Evolutionary conservation across 2,888 invertebrate species (phyloP).

Genomic region (Bruchidius siliquastri): DNA sequence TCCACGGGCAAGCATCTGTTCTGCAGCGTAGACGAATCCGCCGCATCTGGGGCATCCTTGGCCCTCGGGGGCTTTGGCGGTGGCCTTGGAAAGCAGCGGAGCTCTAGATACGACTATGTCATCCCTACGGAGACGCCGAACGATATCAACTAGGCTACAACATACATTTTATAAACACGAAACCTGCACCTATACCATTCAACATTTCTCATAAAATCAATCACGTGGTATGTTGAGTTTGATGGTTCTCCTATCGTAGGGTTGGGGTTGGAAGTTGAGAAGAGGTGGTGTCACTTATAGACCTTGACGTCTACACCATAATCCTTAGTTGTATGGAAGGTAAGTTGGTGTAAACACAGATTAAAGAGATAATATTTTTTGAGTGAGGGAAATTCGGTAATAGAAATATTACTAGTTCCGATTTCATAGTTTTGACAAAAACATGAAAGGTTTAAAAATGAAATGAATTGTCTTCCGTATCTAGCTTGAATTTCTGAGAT

Average conservation of each 20-base stretch:
- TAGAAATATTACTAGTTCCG: no score
- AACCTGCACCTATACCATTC: background rate
- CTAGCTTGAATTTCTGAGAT: no score
- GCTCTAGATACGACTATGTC: slow-evolving; percentile 35
- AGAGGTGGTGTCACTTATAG: background rate
- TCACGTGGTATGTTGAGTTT: background rate
- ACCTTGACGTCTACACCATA: background rate
- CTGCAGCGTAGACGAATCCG: slow-evolving; percentile 84
- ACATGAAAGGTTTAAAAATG: no score
- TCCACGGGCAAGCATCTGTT: slow-evolving; percentile 88
- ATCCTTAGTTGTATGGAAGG: no score
- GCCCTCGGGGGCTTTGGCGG: slow-evolving; percentile 78
- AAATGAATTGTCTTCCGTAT: no score
- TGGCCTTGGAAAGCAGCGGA: slow-evolving; percentile 53
- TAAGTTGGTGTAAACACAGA: no score
- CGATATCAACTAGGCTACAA: background rate
- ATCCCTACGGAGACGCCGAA: slow-evolving; percentile 21
- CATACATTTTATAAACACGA: background rate
- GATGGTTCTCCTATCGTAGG: background rate
- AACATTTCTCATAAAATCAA: background rate
- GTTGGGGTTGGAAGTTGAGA: background rate
- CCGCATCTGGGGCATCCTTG: slow-evolving; percentile 87
- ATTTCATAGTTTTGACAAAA: no score
- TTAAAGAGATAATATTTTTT: no score
- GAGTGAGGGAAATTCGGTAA: no score